Percentiles rank a stretch among this genome's conserved stretches.
phyloP scores from a whole-genome alignment of 2,797 vertebrate genomes.

The Lateolabrax maculatus region DNA sequence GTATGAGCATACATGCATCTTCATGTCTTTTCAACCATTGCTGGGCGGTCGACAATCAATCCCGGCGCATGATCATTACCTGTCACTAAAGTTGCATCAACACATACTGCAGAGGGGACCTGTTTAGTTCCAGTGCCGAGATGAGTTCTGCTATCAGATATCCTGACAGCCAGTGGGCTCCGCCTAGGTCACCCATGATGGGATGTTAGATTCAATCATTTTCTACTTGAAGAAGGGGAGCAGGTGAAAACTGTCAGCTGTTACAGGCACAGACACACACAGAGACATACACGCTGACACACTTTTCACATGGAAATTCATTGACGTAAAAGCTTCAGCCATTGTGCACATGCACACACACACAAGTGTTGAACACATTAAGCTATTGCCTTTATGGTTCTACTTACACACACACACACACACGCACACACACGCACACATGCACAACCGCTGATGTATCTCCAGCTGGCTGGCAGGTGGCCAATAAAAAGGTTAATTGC shows the following conservation, averaged over 20 bases:
- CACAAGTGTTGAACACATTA: constrained; percentile 10
- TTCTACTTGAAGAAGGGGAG: constrained; percentile 46
- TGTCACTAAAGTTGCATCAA: constrained; percentile 12
- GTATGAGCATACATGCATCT: not conserved
- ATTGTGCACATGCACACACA: not conserved
- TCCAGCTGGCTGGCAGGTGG: constrained; percentile 76
- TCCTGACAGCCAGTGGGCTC: constrained; percentile 30
- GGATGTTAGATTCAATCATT: constrained; percentile 64
- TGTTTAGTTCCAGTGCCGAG: constrained; percentile 38
- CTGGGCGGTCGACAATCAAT: not conserved
- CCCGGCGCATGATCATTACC: not conserved
- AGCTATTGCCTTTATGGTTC: constrained; percentile 34
- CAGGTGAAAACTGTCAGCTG: constrained; percentile 56
- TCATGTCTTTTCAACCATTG: not conserved
- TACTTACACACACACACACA: constrained; percentile 20
- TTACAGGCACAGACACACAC: constrained; percentile 22
- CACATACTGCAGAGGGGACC: constrained; percentile 35
- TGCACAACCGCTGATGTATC: constrained; percentile 55
- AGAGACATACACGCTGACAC: constrained; percentile 6
- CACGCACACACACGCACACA: constrained; percentile 18
- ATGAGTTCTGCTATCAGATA: constrained; percentile 43
- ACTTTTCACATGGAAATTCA: constrained; percentile 34
- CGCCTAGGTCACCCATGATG: constrained; percentile 64
- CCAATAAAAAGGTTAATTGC: constrained; percentile 88
- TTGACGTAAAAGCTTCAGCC: constrained; percentile 14